phyloP scores from a whole-genome alignment of 2,113 vertebrate species.

The Poeciliopsis turrubarensis region DNA sequence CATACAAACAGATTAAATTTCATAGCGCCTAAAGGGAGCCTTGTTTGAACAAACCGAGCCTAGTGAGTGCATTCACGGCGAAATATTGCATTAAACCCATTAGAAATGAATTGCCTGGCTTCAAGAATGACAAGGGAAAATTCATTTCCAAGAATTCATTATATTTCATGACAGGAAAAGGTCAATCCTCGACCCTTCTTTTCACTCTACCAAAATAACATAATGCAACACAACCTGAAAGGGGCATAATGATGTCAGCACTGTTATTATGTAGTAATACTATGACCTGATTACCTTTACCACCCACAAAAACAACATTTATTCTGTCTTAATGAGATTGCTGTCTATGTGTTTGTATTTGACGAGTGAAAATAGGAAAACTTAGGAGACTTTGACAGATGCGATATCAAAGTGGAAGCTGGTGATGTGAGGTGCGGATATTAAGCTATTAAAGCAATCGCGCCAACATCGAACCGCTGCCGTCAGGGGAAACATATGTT shows the following conservation, averaged over 20 bases:
- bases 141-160: constrained; percentile 22
- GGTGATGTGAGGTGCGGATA: constrained; percentile 4
- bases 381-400: background rate
- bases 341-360: constrained; percentile 1
- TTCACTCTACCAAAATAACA: constrained; percentile 13
- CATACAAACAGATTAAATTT: background rate
- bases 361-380: constrained; percentile 30
- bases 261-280: constrained; percentile 14
- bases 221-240: constrained; percentile 13
- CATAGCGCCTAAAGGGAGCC: background rate
- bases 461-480: constrained; percentile 4
- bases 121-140: constrained; percentile 18
- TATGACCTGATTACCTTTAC: constrained; percentile 35
- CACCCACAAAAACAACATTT: constrained; percentile 27
- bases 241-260: constrained; percentile 34
- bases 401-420: background rate
- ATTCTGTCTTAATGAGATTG: constrained; percentile 14
- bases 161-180: constrained; percentile 19
- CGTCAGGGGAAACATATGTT: constrained; percentile 32
- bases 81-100: constrained; percentile 28
- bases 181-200: constrained; percentile 7
- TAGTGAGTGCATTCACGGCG: constrained; percentile 1
- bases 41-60: constrained; percentile 10
- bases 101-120: constrained; percentile 6
- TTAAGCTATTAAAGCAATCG: constrained; percentile 25